Conservation (phyloP, 2,888 invertebrate genomes). For the Caenorhabditis sulstoni region DNA sequence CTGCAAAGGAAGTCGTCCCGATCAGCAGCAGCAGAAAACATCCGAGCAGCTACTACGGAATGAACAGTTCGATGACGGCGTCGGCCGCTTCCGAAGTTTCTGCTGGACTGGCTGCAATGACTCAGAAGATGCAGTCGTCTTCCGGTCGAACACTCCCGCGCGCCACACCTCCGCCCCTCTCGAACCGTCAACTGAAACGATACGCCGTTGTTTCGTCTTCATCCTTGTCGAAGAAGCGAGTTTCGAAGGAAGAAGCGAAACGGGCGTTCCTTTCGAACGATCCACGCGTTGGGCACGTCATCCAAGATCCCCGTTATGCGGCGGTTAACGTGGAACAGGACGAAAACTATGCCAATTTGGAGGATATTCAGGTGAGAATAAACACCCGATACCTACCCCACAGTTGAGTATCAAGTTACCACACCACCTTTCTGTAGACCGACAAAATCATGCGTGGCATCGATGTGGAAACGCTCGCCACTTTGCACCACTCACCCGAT, state of each 20-base stretch:
- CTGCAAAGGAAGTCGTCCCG: conserved; percentile 49
- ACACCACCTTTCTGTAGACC: conserved; percentile 20
- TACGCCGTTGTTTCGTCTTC: conserved; percentile 21
- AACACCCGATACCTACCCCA: neutral
- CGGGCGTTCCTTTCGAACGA: conserved; percentile 40
- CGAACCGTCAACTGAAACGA: conserved; percentile 31
- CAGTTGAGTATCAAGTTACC: conserved; percentile 1
- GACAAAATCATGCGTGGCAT: conserved; percentile 57
- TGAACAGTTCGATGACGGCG: conserved; percentile 30
- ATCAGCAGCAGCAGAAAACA: conserved; percentile 2
- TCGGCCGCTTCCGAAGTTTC: conserved; percentile 56
- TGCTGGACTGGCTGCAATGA: conserved; percentile 46
- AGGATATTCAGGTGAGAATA: conserved; percentile 52
- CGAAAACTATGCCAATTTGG: conserved; percentile 57
- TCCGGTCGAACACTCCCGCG: conserved; percentile 14
- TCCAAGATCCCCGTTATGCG: conserved; percentile 42
- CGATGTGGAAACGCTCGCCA: conserved; percentile 43
- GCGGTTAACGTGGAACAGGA: conserved; percentile 47
- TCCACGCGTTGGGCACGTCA: conserved; percentile 27
- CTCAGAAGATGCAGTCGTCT: conserved; percentile 3
- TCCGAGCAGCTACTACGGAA: neutral
- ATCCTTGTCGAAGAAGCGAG: conserved; percentile 19
- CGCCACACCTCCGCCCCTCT: conserved; percentile 41
- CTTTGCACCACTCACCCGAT: conserved; percentile 19
- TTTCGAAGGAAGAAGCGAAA: conserved; percentile 43